Evolutionary conservation across 2,888 invertebrate species (phyloP).

Genomic region (Marasmarcha lunaedactyla): DNA sequence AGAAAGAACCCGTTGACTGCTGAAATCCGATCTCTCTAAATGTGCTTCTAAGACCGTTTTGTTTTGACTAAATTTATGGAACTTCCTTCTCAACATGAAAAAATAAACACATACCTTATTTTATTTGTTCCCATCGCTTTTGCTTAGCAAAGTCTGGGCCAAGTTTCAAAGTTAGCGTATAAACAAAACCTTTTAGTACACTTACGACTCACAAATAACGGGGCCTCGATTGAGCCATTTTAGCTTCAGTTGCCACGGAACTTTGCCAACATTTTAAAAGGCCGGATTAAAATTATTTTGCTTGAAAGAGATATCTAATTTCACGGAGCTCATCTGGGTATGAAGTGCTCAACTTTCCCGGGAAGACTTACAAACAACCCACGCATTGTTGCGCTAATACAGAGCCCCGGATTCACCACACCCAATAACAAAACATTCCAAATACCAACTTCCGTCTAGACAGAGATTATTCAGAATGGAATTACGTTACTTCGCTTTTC

Average conservation of each 20-base stretch:
- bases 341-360: slow-evolving; percentile 34
- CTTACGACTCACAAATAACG: not conserved
- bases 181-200: not conserved
- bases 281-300: slow-evolving; percentile 23
- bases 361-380: slow-evolving; percentile 35
- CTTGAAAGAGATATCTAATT: slow-evolving; percentile 13
- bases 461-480: slow-evolving; percentile 60
- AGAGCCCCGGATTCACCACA: slow-evolving; percentile 19
- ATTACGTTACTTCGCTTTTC: slow-evolving; percentile 42
- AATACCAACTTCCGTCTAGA: slow-evolving; percentile 48
- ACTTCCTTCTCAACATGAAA: not conserved
- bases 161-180: no score
- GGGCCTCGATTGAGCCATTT: not conserved
- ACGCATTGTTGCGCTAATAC: slow-evolving; percentile 30
- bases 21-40: slow-evolving; percentile 33
- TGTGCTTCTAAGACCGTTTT: slow-evolving; percentile 15
- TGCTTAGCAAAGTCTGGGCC: no score
- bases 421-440: slow-evolving; percentile 30
- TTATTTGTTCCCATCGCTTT: no score
- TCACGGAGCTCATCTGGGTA: slow-evolving; percentile 27
- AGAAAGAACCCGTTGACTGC: slow-evolving; percentile 40
- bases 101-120: no score
- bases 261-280: slow-evolving; percentile 18
- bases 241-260: slow-evolving; percentile 9
- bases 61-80: slow-evolving; percentile 8